Conservation (phyloP, 2,888 invertebrate genomes). For the Caenorhabditis sp. region DNA sequence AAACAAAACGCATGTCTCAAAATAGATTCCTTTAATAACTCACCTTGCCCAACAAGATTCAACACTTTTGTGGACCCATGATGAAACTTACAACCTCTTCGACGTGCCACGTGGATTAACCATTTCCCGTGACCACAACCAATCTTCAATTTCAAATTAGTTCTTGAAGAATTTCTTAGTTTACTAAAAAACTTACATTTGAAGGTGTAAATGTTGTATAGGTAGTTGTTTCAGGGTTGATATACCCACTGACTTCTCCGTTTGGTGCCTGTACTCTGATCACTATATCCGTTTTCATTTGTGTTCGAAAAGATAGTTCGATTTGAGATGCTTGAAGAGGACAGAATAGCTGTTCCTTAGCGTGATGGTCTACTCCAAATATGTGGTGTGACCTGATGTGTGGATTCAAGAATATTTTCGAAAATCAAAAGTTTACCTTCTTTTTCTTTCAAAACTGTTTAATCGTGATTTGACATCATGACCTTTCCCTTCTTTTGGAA, state of each 20-base stretch:
- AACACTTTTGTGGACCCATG: slow-evolving; percentile 43
- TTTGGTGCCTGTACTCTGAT: slow-evolving; percentile 69
- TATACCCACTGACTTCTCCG: slow-evolving; percentile 65
- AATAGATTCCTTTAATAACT: neutral
- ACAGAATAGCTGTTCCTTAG: slow-evolving; percentile 68
- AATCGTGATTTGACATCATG: slow-evolving; percentile 55
- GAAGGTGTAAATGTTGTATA: slow-evolving; percentile 59
- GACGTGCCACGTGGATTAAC: slow-evolving; percentile 61
- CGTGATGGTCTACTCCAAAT: slow-evolving; percentile 65
- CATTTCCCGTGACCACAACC: slow-evolving; percentile 71
- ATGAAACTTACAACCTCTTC: slow-evolving; percentile 64
- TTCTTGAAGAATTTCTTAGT: neutral
- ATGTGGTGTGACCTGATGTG: slow-evolving; percentile 55
- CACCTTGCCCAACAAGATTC: slow-evolving; percentile 66
- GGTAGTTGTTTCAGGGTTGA: slow-evolving; percentile 55
- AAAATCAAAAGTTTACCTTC: slow-evolving; percentile 47
- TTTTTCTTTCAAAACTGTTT: slow-evolving; percentile 66
- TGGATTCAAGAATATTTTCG: neutral
- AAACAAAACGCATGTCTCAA: slow-evolving; percentile 6
- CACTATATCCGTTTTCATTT: slow-evolving; percentile 58
- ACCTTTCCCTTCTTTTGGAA: slow-evolving; percentile 53
- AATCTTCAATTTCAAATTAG: slow-evolving; percentile 47
- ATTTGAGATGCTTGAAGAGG: slow-evolving; percentile 71
- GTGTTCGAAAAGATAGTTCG: slow-evolving; percentile 58
- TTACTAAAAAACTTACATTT: slow-evolving; percentile 48